Evolutionary conservation across 2,888 invertebrate genomes (phyloP).

Genomic region (Stegophylla sp.): DNA sequence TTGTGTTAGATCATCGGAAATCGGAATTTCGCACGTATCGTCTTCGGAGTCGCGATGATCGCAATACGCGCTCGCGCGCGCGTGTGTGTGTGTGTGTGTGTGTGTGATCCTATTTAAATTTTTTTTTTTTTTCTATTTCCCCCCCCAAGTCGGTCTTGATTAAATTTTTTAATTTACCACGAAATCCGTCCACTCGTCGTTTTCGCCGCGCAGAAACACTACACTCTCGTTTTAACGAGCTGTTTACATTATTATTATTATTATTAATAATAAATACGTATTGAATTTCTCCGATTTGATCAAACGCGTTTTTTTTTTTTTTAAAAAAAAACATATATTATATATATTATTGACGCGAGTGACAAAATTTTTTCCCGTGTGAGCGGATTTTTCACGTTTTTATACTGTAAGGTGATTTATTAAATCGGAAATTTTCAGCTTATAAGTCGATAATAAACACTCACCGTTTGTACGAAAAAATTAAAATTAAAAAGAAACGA

Average conservation of each 20-base stretch:
- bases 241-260: not conserved
- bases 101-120: not conserved
- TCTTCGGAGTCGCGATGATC: not conserved
- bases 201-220: constrained; percentile 17
- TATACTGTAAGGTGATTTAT: too few relatives aligned
- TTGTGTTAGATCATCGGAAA: constrained; percentile 38
- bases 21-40: constrained; percentile 8
- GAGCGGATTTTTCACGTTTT: not conserved
- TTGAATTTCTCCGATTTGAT: constrained; percentile 16
- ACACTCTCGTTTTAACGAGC: not conserved
- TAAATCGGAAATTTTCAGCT: not conserved
- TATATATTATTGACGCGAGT: not conserved
- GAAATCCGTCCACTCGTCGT: constrained; percentile 38
- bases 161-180: constrained; percentile 6
- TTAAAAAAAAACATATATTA: too few relatives aligned
- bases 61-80: not conserved
- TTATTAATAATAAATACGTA: too few relatives aligned
- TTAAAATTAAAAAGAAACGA: too few relatives aligned
- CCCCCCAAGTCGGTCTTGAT: not conserved
- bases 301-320: not conserved
- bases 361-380: not conserved
- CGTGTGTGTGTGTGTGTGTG: not conserved
- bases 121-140: constrained; percentile 1
- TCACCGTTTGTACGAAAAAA: not conserved
- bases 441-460: not conserved